Percentiles rank a stretch among this genome's conserved stretches.
Conservation (phyloP, 2,797 vertebrate genomes). For the Tragelaphus eurycerus region DNA sequence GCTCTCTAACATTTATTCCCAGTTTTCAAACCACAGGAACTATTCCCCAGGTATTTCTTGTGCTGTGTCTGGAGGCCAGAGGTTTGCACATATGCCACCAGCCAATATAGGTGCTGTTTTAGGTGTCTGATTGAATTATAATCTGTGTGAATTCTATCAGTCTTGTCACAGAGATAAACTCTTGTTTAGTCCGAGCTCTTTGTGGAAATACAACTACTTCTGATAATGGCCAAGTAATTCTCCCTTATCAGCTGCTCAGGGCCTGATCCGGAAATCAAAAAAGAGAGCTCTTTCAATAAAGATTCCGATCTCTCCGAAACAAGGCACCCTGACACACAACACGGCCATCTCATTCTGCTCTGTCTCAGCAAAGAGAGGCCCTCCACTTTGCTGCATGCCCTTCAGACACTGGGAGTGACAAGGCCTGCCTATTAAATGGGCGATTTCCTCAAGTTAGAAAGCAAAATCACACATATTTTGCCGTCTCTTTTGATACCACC, state of each 20-base stretch:
- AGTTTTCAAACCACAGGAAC: neutral
- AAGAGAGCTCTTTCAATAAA: slow-evolving; percentile 81
- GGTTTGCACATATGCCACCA: neutral
- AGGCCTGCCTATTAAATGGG: neutral
- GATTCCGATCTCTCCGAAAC: slow-evolving; percentile 82
- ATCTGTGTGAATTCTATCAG: slow-evolving; percentile 75
- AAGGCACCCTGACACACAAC: slow-evolving; percentile 64
- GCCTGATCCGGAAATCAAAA: slow-evolving; percentile 83
- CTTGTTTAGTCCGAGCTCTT: slow-evolving; percentile 81
- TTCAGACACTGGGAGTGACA: slow-evolving; percentile 2
- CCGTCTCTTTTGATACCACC: neutral
- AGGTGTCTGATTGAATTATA: slow-evolving; percentile 82
- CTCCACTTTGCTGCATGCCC: neutral
- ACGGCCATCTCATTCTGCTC: neutral
- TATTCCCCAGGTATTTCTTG: neutral
- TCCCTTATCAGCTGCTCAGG: slow-evolving; percentile 81
- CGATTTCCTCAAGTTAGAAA: slow-evolving; percentile 43
- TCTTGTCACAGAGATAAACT: slow-evolving; percentile 81
- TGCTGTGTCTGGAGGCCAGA: neutral
- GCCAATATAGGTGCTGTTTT: slow-evolving; percentile 58
- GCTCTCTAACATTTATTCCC: neutral
- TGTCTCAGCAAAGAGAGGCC: neutral
- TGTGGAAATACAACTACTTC: slow-evolving; percentile 81
- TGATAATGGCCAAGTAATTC: slow-evolving; percentile 86
- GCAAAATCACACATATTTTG: neutral